Evolutionary conservation across 2,797 vertebrate genomes (phyloP).

Genomic region (Acanthurus lineatus): DNA sequence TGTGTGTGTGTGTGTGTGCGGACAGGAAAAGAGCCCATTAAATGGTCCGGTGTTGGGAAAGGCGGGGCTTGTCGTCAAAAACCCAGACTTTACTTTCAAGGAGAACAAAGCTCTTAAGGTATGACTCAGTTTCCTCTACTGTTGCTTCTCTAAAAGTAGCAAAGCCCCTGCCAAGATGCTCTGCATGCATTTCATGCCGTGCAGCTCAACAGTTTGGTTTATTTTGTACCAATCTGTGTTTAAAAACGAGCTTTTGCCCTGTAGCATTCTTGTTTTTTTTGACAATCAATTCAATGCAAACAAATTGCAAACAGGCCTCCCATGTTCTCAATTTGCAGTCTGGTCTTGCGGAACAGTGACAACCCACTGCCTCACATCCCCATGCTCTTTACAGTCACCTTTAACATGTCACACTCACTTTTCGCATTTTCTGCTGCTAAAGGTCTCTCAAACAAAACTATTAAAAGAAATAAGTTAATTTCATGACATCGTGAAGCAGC

Average conservation of each 20-base stretch:
- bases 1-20: slow-evolving; percentile 20
- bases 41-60: slow-evolving; percentile 50
- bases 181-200: neutral
- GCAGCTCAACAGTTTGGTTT: neutral
- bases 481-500: no score
- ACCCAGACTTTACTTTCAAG: slow-evolving; percentile 63
- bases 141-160: neutral
- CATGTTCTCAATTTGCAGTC: no score
- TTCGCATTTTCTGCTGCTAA: no score
- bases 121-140: neutral
- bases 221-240: neutral
- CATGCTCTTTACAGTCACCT: no score
- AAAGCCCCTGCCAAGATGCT: neutral
- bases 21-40: slow-evolving; percentile 60
- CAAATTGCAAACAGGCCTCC: no score
- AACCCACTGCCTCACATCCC: no score
- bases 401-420: no score
- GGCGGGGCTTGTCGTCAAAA: slow-evolving; percentile 64
- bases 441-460: no score
- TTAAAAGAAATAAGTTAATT: no score
- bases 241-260: neutral
- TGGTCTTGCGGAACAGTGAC: no score
- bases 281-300: no score
- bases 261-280: no score
- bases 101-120: slow-evolving; percentile 65